Evolutionary conservation across 2,797 vertebrate species (phyloP), one percentile per base, ranked within the genome.

Genomic region (Chelidonichthys spinosus): DNA sequence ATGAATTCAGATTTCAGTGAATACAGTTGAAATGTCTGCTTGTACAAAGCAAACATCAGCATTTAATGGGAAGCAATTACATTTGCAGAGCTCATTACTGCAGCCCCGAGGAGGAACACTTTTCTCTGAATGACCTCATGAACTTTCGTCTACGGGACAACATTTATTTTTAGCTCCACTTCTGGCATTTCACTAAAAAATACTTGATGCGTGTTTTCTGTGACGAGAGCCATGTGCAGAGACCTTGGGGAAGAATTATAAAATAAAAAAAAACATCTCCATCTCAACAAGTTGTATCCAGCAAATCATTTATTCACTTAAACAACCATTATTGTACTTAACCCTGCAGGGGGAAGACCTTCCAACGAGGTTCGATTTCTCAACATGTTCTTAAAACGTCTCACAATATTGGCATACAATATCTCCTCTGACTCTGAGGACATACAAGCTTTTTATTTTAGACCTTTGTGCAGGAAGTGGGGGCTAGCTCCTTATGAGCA

Each of bases 271-370:
- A 55, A 47, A 10, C 44, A 35, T n/a, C 73, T 63, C 3, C 7
- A n/a, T 53, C 35, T 75, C 44, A 69, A 59, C 52, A 53, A 61
- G 42, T 37, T 50, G 39, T 40, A 59, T 58, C 74, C 32, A 80
- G 35, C 33, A 18, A 67, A 69, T 76, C 6, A 15, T 72, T 54
- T 59, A 55, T 62, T 52, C 10, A n/a, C 14, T 75, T 32, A 76
- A 85, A 60, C 62, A 53, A 32, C 18, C 32, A 37, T 44, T 25
- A 42, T 46, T 59, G 6, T 50, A 14, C 47, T 13, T 18, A 17
- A 7, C 36, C 10, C 32, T 58, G 60, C 53, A 43, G 63, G 35
- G 11, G 10, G 58, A 67, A 55, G 56, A 73, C 66, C 63, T 73
- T 76, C 56, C 17, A 17, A 3, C 15, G 9, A 46, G n/a, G 11